These are phyloP conservation scores for Platycercus adscitus DNA, from an alignment of 2,113 vertebrate species.

Conservation along the genomic window DNA sequence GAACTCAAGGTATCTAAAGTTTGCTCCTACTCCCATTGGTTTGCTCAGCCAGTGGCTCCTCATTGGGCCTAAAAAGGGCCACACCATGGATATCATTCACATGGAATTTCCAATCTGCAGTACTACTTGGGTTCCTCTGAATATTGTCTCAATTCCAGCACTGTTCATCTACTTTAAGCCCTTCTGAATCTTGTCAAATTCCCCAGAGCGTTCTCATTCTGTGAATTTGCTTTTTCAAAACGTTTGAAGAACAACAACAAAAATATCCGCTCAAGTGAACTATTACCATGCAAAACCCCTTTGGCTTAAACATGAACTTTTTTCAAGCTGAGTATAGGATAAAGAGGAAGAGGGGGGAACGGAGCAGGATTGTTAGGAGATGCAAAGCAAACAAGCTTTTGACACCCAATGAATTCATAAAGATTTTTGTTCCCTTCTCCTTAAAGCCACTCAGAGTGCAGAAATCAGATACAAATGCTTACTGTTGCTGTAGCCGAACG, in stretches of 20 bases:
- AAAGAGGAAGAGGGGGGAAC: background rate
- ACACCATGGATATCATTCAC: background rate
- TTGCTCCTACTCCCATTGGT: background rate
- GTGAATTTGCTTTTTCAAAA: background rate
- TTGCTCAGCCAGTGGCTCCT: background rate
- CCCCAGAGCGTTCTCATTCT: background rate
- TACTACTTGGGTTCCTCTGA: background rate
- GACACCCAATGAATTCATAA: background rate
- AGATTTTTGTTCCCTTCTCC: background rate
- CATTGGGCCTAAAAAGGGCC: background rate
- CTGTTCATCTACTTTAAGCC: conserved; percentile 6
- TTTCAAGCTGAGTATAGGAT: background rate
- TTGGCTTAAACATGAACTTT: background rate
- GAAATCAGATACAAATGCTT: background rate
- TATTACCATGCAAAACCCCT: conserved; percentile 4
- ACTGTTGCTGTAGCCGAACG: background rate
- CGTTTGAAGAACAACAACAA: background rate
- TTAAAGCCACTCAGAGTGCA: background rate
- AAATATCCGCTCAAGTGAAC: background rate
- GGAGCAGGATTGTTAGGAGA: background rate
- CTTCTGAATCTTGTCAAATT: background rate
- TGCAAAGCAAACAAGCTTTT: background rate
- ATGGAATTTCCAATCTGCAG: background rate
- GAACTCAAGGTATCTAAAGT: background rate
- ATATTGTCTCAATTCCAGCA: background rate